These are phyloP conservation scores for Silurus glanis DNA, from an alignment of 2,113 vertebrate species.

Conservation along the genomic window DNA sequence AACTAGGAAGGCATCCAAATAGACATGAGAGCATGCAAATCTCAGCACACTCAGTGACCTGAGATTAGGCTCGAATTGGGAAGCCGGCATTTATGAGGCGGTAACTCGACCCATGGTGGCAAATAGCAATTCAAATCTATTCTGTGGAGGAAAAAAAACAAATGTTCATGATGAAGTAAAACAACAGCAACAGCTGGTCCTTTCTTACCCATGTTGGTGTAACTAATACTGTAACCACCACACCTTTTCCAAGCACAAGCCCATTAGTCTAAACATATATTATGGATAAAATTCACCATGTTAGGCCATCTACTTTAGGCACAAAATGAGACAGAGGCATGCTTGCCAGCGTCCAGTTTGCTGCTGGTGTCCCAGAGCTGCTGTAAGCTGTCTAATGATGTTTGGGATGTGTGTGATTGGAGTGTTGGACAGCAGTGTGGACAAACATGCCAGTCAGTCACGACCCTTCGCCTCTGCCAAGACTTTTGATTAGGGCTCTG, in stretches of 20 bases:
- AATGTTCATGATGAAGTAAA: not conserved
- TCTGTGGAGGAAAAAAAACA: not conserved
- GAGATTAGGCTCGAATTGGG: not conserved
- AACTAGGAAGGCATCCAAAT: not conserved
- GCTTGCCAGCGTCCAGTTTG: constrained; percentile 34
- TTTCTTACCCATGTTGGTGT: not conserved
- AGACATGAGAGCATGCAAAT: not conserved
- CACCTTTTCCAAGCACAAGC: not conserved
- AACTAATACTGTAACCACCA: not conserved
- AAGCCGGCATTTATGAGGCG: not conserved
- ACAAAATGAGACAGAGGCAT: not conserved
- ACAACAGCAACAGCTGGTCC: not conserved
- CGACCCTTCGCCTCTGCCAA: constrained; percentile 42
- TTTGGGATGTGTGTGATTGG: constrained; percentile 44
- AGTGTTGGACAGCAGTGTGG: constrained; percentile 33
- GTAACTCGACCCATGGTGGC: not conserved
- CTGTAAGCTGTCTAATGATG: constrained; percentile 54
- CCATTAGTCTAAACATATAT: not conserved
- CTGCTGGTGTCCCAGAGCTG: constrained; percentile 38
- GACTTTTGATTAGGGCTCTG: constrained; percentile 27
- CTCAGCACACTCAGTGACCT: not conserved
- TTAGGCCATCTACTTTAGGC: not conserved
- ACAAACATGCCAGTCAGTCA: constrained; percentile 43
- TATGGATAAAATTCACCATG: too few relatives aligned
- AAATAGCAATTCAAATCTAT: not conserved